phyloP scores from a whole-genome alignment of 2,113 vertebrate species.

The Oreochromis spilurus region DNA sequence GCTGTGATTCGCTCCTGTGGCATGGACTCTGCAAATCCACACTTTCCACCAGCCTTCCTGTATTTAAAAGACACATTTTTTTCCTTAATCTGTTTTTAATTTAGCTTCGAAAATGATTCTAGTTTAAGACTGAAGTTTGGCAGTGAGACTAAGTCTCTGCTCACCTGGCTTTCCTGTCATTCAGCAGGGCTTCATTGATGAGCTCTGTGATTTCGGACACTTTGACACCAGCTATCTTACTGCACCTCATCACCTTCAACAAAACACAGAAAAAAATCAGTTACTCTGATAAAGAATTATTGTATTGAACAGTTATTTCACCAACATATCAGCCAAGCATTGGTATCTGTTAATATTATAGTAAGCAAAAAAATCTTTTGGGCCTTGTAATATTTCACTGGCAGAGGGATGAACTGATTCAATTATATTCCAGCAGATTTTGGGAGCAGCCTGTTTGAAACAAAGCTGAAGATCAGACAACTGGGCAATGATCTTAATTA shows the following conservation, averaged over 20 bases:
- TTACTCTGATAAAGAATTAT: neutral
- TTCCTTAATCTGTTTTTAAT: fast-evolving
- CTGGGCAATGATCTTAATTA: neutral
- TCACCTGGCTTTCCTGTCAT: conserved; percentile 86
- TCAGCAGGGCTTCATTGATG: conserved; percentile 88
- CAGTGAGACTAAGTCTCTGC: neutral
- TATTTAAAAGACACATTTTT: neutral
- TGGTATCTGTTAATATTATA: neutral
- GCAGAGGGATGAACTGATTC: too few relatives aligned
- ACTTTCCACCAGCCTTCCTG: conserved; percentile 91
- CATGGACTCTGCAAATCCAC: conserved; percentile 91
- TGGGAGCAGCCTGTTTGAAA: neutral
- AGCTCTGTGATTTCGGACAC: conserved; percentile 93
- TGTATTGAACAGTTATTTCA: fast-evolving
- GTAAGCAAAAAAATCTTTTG: neutral
- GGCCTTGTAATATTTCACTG: neutral
- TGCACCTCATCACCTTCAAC: conserved; percentile 89
- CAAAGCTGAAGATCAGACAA: neutral
- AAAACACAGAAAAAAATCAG: neutral
- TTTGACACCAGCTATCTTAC: conserved; percentile 94
- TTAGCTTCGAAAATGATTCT: neutral
- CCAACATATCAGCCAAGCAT: neutral
- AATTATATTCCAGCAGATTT: neutral
- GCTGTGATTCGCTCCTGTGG: conserved; percentile 85
- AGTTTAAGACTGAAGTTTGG: neutral